Percentiles rank a stretch among this genome's conserved stretches.
Conservation (phyloP, 2,113 vertebrate genomes). For the Alces alces region DNA sequence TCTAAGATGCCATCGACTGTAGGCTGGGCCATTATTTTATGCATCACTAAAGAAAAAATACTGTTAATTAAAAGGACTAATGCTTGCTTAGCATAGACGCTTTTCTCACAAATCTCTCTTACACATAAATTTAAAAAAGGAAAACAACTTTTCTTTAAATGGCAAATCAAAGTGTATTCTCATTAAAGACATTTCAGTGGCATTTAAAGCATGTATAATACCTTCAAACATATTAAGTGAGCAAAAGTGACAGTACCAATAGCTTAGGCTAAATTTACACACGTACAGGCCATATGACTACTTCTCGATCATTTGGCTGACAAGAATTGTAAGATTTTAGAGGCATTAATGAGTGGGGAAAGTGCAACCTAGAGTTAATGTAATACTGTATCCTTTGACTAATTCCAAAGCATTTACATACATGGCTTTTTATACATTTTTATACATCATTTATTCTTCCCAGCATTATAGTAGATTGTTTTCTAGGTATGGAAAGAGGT, state of each 20-base stretch:
- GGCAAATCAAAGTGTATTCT: background rate
- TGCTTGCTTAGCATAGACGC: background rate
- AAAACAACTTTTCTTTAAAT: constrained; percentile 30
- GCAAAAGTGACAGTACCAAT: background rate
- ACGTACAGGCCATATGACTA: background rate
- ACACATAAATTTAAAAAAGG: background rate
- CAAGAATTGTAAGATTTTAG: background rate
- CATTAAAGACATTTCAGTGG: background rate
- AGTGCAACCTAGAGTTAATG: background rate
- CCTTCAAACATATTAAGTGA: background rate
- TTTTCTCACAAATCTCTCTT: background rate
- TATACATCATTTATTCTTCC: background rate
- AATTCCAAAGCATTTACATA: background rate
- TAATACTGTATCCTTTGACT: background rate
- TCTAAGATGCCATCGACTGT: background rate
- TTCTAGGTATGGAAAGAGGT: background rate
- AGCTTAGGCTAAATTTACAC: background rate
- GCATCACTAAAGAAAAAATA: background rate
- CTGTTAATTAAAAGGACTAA: background rate
- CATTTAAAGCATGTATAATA: background rate
- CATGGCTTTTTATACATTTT: background rate
- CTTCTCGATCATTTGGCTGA: background rate
- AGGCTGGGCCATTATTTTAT: background rate
- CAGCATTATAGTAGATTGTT: background rate
- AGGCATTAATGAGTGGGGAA: background rate